Evolutionary conservation across 2,888 invertebrate species (phyloP).

Genomic region (Lasioglossum vierecki): DNA sequence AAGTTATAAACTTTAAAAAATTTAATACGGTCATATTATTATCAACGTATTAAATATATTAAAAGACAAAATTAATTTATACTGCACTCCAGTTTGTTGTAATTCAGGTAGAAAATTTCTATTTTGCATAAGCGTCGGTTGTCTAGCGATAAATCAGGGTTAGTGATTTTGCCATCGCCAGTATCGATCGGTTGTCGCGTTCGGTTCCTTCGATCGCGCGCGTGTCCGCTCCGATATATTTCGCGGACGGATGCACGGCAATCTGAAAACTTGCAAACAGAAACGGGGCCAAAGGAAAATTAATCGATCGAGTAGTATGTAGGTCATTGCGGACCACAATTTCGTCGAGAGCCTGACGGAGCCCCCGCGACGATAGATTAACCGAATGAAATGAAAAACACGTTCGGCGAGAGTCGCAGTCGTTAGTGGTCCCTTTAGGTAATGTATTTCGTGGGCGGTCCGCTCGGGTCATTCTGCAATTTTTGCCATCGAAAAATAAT

Average conservation of each 20-base stretch:
- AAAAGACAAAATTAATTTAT: no score
- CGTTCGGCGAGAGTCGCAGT: slow-evolving; percentile 49
- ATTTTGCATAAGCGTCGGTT: no score
- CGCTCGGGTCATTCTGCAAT: background rate
- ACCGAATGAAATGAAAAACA: slow-evolving; percentile 72
- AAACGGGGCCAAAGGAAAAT: slow-evolving; percentile 53
- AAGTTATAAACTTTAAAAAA: no score
- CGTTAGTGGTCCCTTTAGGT: slow-evolving; percentile 52
- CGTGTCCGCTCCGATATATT: slow-evolving; percentile 7
- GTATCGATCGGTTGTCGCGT: background rate
- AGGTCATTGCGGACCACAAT: slow-evolving; percentile 68
- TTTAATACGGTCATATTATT: no score
- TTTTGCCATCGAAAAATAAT: slow-evolving; percentile 20
- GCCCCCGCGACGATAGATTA: slow-evolving; percentile 62
- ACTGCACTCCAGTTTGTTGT: no score
- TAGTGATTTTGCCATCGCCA: no score
- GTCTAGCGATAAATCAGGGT: no score
- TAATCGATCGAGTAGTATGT: slow-evolving; percentile 64
- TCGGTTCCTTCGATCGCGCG: background rate
- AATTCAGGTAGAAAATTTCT: no score
- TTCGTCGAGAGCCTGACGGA: slow-evolving; percentile 58
- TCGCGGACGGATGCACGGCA: slow-evolving; percentile 9
- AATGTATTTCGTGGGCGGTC: slow-evolving; percentile 28
- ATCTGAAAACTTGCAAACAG: slow-evolving; percentile 39
- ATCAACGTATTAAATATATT: no score